phyloP scores from a whole-genome alignment of 2,797 vertebrate genomes.

The Graptemys geographica region DNA sequence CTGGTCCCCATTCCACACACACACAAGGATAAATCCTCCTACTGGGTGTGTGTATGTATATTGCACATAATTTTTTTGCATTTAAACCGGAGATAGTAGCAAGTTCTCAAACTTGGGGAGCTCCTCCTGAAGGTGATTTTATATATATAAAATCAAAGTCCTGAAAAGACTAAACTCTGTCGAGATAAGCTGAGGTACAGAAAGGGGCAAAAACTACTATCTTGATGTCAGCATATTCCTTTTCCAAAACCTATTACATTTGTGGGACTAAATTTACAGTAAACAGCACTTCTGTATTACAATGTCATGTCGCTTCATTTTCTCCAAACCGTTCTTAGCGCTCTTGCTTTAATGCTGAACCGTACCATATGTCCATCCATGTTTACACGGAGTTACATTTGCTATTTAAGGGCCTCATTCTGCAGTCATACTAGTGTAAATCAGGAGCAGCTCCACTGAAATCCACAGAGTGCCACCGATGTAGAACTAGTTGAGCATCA shows the following conservation, averaged over 20 bases:
- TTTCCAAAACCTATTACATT: not conserved
- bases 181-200: no score
- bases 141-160: no score
- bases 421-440: conserved; percentile 31
- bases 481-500: conserved; percentile 30
- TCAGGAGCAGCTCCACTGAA: not conserved
- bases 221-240: no score
- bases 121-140: not conserved
- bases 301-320: conserved; percentile 36
- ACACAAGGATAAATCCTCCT: not conserved
- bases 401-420: conserved; percentile 36
- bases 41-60: not conserved
- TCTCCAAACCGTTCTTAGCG: conserved; percentile 42
- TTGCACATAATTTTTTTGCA: not conserved
- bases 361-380: conserved; percentile 1
- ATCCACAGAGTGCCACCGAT: not conserved
- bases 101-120: not conserved
- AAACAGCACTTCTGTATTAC: conserved; percentile 41
- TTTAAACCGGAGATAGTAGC: not conserved
- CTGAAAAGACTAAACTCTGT: no score
- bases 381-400: conserved; percentile 46
- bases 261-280: conserved; percentile 34
- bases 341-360: not conserved
- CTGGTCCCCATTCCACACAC: not conserved
- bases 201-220: no score